Base-by-base conservation (phyloP, 2,797 vertebrate species). In the Pseudochromis fuscus region DNA sequence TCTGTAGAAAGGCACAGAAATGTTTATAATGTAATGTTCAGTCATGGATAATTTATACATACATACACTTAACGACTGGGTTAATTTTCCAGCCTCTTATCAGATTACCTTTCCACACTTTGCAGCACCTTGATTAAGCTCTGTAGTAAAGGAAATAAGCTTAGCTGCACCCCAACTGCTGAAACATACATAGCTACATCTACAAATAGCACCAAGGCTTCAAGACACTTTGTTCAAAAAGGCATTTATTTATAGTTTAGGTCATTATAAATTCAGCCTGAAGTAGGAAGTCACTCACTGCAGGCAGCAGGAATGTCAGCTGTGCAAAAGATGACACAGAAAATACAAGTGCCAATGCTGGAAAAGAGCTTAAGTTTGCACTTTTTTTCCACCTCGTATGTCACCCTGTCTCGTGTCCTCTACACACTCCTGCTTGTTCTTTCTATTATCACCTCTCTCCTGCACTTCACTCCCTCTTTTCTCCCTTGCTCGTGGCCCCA, bases 351-450 rank as follows among this genome's bases (percentile, higher is more conserved):
- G 50, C 35, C 49, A 50, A 35, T 42, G 12, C 46, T 19, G 37
- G 46, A 61, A 81, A 83, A 79, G 12, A 45, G 77, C 74, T 71
- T 44, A 15, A 55, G 46, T 48, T 56, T 85, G 44, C 57, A 21
- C 31, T 67, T 68, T 64, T 45, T 5, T 38, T 10, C 53, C n/a
- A n/a, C n/a, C 12, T 28, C 71, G 23, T 19, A 19, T 67, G 55
- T 74, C 64, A 64, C 37, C 50, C 44, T 58, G 31, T 75, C 35
- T 59, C 40, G 33, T 38, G 35, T 74, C 78, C 81, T 82, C 64
- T 52, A 28, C 52, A 63, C 23, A 62, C 51, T 56, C 18, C 13
- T 28, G 12, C 46, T 28, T 63, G 44, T 55, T 52, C 24, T 3
- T 27, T 64, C 31, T 7, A 21, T 72, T 64, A 67, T 79, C 37